Base-by-base conservation (phyloP, 2,888 invertebrate species). In the Cephus pulcher region DNA sequence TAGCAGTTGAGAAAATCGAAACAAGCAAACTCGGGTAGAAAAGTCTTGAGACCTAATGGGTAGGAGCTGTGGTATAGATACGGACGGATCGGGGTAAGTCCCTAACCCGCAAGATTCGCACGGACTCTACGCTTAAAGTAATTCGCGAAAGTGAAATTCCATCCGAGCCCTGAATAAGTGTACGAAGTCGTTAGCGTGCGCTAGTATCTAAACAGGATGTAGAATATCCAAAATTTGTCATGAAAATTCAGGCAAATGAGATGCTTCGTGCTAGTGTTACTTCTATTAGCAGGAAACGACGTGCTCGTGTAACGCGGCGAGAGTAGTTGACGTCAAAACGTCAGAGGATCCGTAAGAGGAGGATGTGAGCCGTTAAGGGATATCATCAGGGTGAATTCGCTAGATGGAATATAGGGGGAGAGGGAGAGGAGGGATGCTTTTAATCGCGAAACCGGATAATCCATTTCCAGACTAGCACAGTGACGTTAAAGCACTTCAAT, bases 401-500 rank as follows among this genome's bases (percentile, higher is more conserved):
- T n/a, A 11, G 71, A 32, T 56, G 23, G 9, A 23, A 35, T 68
- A 68, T n/a, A 34, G 35, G 30, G 35, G 11, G n/a, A n/a, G 32
- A 23, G 35, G 32, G 33, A 37, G 37, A 37, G 75, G 32, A 69
- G 34, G 32, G 33, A 70, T 69, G 69, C 1, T 71, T 76, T 32
- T 73, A 71, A 76, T 37, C 76, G 76, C n/a, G 76, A 35, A 76
- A 71, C 76, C 37, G 73, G 76, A 76, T 76, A 76, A 76, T 76
- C 71, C 76, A 37, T 37, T 73, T 73, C n/a, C 71, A 69, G 71
- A 11, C 73, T 32, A 76, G 71, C 73, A 76, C 71, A 76, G 37
- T 37, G 71, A 69, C 71, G 76, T 40, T 76, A 37, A 76, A 73
- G 37, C 73, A 69, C 37, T 76, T 76, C 71, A 76, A 76, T 76